Evolutionary conservation across 2,888 invertebrate species (phyloP), one percentile per base, ranked within the genome.

Genomic region (Drosophila incognita): DNA sequence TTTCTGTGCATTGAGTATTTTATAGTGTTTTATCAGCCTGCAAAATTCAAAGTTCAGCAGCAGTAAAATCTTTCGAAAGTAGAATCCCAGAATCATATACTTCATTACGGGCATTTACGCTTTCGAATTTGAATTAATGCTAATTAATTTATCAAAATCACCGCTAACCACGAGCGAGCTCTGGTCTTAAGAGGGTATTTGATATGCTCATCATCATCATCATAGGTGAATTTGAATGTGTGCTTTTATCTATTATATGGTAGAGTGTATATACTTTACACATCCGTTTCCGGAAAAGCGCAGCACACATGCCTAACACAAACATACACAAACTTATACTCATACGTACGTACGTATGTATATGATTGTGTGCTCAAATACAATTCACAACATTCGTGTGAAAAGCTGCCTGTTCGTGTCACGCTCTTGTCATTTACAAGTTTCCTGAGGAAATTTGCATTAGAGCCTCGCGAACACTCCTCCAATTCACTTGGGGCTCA

Each of bases 371-470:
- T 64, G 58, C n/a, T 29, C 38, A 38, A 46, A 57, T 29, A 61
- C 49, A 40, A 59, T 49, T 42, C 33, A 18, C 42, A 49, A 27
- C 40, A 49, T 67, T 38, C 56, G 63, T 71, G 51, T 62, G 33
- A 49, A 46, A 49, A 21, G 38, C 42, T 40, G 21, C 11, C 24
- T 27, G 53, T 56, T 53, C 59, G 64, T 65, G 70, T 68, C 64
- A 74, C 57, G 58, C 69, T 65, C 61, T 73, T 70, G 76, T 52
- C 74, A 70, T 68, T 79, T 68, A 69, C 74, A 66, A 68, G 64
- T 80, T 80, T 78, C 64, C 81, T 80, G 48, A 69, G 76, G 73
- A 87, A 87, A 89, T 89, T 87, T 81, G 84, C 82, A 87, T 84
- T 76, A 71, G 67, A 62, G 61, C 65, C 57, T 56, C 63, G 63